Conservation (phyloP, 1,140 invertebrate genomes). For the Cyclargus thomasi region DNA sequence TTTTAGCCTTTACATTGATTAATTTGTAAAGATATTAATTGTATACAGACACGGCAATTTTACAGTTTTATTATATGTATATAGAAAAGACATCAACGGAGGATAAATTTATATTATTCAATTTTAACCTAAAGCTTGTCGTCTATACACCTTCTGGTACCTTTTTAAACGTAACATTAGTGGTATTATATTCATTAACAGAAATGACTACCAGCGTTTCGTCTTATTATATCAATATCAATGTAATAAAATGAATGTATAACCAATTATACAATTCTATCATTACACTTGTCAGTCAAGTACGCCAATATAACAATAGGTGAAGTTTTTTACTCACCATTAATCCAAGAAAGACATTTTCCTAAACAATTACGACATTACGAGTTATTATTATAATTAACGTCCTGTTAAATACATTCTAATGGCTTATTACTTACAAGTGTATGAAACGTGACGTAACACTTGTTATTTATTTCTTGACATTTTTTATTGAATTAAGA, state of each 20-base stretch:
- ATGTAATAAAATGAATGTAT: neutral
- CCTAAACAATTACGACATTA: conserved; percentile 11
- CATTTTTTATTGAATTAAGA: too few relatives aligned
- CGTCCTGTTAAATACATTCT: neutral
- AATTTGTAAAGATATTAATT: too few relatives aligned
- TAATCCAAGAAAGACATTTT: neutral
- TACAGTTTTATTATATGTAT: too few relatives aligned
- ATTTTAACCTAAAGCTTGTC: too few relatives aligned
- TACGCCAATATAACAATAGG: conserved; percentile 1
- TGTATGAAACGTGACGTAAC: neutral
- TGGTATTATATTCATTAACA: conserved; percentile 14
- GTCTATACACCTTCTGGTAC: too few relatives aligned
- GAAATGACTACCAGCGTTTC: neutral
- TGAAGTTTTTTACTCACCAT: neutral
- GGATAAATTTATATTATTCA: too few relatives aligned
- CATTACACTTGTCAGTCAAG: neutral
- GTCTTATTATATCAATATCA: neutral
- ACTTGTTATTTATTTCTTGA: too few relatives aligned
- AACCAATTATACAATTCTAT: neutral
- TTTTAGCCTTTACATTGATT: too few relatives aligned
- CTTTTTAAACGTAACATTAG: too few relatives aligned
- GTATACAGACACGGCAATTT: too few relatives aligned
- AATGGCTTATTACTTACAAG: neutral
- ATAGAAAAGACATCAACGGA: too few relatives aligned
- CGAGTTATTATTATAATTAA: conserved; percentile 1